Evolutionary conservation across 2,113 vertebrate genomes (phyloP).

Genomic region (Gobiocypris rarus): DNA sequence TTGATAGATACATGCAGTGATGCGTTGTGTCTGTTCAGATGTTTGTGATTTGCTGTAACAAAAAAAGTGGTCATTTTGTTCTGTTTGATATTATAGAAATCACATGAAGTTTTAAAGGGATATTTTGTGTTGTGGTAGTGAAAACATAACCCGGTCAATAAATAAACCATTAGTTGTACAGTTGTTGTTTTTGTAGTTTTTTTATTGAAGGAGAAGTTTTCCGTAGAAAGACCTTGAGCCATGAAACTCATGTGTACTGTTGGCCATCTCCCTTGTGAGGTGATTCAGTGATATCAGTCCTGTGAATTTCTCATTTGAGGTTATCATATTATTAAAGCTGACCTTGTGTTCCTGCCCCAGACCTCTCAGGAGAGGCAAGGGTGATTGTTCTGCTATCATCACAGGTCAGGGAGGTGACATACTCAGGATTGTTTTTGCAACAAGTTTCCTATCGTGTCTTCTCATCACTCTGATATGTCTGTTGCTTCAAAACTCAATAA

Average conservation of each 20-base stretch:
- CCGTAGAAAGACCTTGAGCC: background rate
- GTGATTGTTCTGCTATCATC: conserved; percentile 19
- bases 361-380: conserved; percentile 10
- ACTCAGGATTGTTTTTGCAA: background rate
- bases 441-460: conserved; percentile 16
- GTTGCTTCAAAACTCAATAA: conserved; percentile 35
- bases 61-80: background rate
- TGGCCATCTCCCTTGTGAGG: background rate
- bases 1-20: background rate
- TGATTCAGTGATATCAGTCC: background rate
- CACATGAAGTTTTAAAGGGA: background rate
- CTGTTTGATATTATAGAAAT: background rate
- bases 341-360: background rate
- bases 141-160: background rate
- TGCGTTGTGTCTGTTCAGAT: background rate
- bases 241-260: background rate
- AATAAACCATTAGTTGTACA: background rate
- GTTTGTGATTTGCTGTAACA: background rate
- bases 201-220: background rate
- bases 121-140: background rate
- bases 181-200: too few species aligned
- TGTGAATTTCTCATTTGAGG: conserved; percentile 27
- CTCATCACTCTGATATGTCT: conserved; percentile 10
- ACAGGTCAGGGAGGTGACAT: background rate
- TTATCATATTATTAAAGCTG: conserved; percentile 39